Evolutionary conservation across 2,113 vertebrate species (phyloP), one percentile per base, ranked within the genome.

Genomic region (Junco hyemalis): DNA sequence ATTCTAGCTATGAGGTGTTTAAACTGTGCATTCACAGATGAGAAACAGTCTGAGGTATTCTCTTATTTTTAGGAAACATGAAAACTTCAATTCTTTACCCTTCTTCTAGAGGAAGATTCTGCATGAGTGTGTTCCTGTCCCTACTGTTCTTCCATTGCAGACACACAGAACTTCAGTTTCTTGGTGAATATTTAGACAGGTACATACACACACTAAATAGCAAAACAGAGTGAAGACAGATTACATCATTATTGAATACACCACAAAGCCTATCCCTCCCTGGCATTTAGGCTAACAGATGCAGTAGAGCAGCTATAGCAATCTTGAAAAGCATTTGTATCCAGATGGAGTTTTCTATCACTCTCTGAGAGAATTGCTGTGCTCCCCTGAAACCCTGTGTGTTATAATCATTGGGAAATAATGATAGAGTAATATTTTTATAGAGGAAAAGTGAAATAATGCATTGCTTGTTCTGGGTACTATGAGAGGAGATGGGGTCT

Each of bases 81-180:
- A 8, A 36, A 60, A 24, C 14, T 38, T 73, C 9, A 24, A 6
- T 45, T 53, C 8, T 14, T 79, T 68, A 31, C 14, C 8, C 2
- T 71, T 9, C 36, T 45, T 38, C 29, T 56, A n/a, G 5, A 81
- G 6, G 23, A 77, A 81, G 40, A 9, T 22, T 38, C 15, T 74
- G 6, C 9, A 47, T 14, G 3, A 0, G 0, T 38, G 23, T 72
- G 6, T 50, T 45, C 3, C 11, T 73, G 5, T 47, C 11, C 10
- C 18, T 61, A 6, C 29, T 51, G 6, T 10, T 61, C 23, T 91
- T 81, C n/a, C 3, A 23, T 8, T 6, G 3, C 40, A 69, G 35
- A 56, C 10, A n/a, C 4, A n/a, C 8, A 53, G 20, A 5, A 51
- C 5, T 84, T 69, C 5, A 25, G 8, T 29, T 88, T 50, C 42